These are phyloP conservation scores for Plagodis pulveraria DNA, from an alignment of 2,888 invertebrate genomes.

Conservation along the genomic window DNA sequence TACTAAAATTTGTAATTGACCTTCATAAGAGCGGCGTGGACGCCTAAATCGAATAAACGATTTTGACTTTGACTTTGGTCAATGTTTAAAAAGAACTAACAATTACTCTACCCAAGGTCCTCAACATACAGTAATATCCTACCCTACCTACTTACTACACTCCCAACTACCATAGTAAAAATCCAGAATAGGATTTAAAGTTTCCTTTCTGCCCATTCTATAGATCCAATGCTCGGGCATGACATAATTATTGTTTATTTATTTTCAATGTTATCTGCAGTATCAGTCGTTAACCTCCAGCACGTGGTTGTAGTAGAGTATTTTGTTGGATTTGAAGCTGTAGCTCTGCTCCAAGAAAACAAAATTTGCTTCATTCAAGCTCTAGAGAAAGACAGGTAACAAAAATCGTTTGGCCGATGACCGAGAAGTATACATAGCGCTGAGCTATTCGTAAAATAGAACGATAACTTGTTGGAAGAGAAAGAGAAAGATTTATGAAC, in stretches of 20 bases:
- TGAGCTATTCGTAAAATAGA: constrained; percentile 84
- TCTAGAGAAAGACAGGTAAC: constrained; percentile 84
- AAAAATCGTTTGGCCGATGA: constrained; percentile 81
- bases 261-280: constrained; percentile 74
- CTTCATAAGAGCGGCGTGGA: too few relatives aligned
- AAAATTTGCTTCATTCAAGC: constrained; percentile 81
- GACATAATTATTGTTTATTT: constrained; percentile 68
- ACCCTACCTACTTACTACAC: too few relatives aligned
- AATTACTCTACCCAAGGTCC: not conserved
- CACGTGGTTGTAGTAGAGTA: constrained; percentile 81
- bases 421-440: constrained; percentile 84
- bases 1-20: too few relatives aligned
- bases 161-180: too few relatives aligned
- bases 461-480: constrained; percentile 67
- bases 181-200: too few relatives aligned
- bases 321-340: constrained; percentile 83
- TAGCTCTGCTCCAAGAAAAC: constrained; percentile 81
- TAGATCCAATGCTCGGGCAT: constrained; percentile 17
- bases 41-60: too few relatives aligned
- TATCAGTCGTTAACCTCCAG: constrained; percentile 81
- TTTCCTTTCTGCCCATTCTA: constrained; percentile 12
- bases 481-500: constrained; percentile 66
- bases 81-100: not conserved
- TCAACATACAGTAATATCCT: too few relatives aligned
- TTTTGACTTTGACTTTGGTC: too few relatives aligned